phyloP scores from a whole-genome alignment of 2,888 invertebrate species.

The Ernsta delagoae region DNA sequence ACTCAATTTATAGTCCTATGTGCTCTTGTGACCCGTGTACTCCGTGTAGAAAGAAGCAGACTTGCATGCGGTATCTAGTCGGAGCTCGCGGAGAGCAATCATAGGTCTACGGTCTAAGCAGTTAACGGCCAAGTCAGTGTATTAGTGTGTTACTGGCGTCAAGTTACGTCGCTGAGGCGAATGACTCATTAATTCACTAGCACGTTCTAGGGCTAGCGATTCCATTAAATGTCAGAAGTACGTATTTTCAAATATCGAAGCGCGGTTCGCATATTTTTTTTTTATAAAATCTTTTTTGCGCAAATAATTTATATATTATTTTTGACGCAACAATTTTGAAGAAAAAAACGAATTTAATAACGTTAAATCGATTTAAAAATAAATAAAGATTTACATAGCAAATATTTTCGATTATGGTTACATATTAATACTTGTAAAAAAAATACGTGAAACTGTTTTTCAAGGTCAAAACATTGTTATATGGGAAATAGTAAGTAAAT shows the following conservation, averaged over 20 bases:
- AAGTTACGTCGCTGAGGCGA: slow-evolving; percentile 25
- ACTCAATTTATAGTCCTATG: too few relatives aligned
- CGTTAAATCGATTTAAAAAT: not conserved
- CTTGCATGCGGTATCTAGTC: too few relatives aligned
- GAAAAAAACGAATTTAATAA: not conserved
- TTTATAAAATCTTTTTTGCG: not conserved
- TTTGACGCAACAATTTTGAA: not conserved
- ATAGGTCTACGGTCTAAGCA: too few relatives aligned
- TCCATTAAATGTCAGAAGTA: not conserved
- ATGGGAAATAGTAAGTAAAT: too few relatives aligned
- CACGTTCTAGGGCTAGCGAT: slow-evolving; percentile 6
- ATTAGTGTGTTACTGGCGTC: slow-evolving; percentile 24
- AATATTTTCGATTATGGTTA: too few relatives aligned
- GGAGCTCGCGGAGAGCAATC: too few relatives aligned
- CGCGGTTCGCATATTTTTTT: not conserved
- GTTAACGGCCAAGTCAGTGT: slow-evolving; percentile 23
- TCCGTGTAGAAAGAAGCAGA: too few relatives aligned
- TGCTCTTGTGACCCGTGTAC: too few relatives aligned
- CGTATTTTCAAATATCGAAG: not conserved
- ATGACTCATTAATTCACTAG: slow-evolving; percentile 30
- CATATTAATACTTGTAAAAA: too few relatives aligned
- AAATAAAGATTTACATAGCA: too few relatives aligned
- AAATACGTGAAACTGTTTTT: too few relatives aligned
- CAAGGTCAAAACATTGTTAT: too few relatives aligned
- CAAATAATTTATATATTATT: not conserved